A percentile compares a stretch with the other conserved stretches of the same genome.
phyloP scores from a whole-genome alignment of 1,140 invertebrate genomes.

The Apolygus lucorum region DNA sequence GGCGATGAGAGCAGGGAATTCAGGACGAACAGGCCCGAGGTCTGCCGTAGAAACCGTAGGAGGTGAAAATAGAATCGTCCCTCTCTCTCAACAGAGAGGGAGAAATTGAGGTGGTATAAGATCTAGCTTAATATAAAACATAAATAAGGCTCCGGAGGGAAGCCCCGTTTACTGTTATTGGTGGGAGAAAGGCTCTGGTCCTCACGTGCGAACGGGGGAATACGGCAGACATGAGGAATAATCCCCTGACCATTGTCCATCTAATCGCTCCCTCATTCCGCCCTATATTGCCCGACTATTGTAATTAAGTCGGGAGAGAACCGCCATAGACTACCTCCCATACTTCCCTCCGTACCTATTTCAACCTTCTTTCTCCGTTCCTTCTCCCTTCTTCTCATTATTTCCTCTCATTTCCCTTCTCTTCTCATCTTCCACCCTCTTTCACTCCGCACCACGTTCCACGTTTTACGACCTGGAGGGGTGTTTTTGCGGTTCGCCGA shows the following conservation, averaged over 20 bases:
- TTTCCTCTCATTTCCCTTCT: not conserved
- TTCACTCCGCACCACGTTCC: not conserved
- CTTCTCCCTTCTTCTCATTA: not conserved
- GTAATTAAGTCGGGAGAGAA: slow-evolving; percentile 12
- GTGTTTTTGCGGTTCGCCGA: too few species aligned
- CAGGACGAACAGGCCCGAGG: too few species aligned
- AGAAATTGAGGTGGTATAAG: slow-evolving; percentile 1
- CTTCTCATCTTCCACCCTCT: not conserved
- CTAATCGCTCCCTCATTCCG: slow-evolving; percentile 20
- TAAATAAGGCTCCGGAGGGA: slow-evolving; percentile 18
- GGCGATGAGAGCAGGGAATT: too few species aligned
- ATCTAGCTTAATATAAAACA: slow-evolving; percentile 18
- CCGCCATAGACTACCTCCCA: not conserved
- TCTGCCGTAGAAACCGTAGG: too few species aligned
- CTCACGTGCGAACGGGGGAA: not conserved
- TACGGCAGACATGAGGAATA: slow-evolving; percentile 16
- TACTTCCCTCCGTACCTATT: not conserved
- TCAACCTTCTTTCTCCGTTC: not conserved
- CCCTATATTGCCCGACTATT: slow-evolving; percentile 17
- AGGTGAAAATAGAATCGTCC: too few species aligned
- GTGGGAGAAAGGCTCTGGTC: not conserved
- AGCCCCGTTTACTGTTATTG: slow-evolving; percentile 21
- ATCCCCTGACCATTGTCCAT: slow-evolving; percentile 21
- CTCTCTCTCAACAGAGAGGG: not conserved
- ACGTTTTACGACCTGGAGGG: too few species aligned